Evolutionary conservation across 2,888 invertebrate genomes (phyloP), one percentile per base, ranked within the genome.

Genomic region (Zhengitettix transpicula): DNA sequence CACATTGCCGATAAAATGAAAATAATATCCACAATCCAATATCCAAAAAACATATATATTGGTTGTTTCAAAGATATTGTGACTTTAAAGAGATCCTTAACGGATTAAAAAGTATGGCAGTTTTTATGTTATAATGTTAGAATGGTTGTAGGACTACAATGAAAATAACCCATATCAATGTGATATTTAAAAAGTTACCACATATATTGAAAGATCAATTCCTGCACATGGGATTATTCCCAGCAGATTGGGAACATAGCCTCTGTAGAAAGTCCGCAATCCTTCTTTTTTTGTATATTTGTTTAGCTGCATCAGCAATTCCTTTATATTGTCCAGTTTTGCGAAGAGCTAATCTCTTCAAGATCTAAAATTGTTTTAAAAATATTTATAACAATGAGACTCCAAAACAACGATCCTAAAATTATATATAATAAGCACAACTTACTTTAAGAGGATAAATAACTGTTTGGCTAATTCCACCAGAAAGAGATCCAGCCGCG

Each of bases 221-320:
- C 99, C 99, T 57, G 99, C 99, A 72, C 99, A 99, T 28, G 99
- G 99, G 70, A 99, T 85, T 70, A 99, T 99, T 62, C 94, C 94
- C 68, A 98, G 76, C 64, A 99, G 85, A 77, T 99, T 99, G 69
- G 98, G 98, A 77, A 97, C 80, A 81, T 98, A 99, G 66, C 99
- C 99, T 71, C 92, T 79, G 75, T 98, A 98, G 77, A 98, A 98
- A 70, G 88, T 88, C 65, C 79, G 79, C 58, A 87, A 69, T 40
- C 98, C 98, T 73, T 97, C 98, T 59, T 81, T 77, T 77, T 52
- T 74, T 77, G 73, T 90, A 92, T 67, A 99, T 93, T 71, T 95
- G 93, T 62, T 77, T 78, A 1, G 91, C 92, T 61, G 97, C 96
- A 76, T 98, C 95, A 41, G 83, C 71, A 64, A 98, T 87, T 59